Conservation (phyloP, 2,888 invertebrate genomes). For the Scaptomyza polygonia region DNA sequence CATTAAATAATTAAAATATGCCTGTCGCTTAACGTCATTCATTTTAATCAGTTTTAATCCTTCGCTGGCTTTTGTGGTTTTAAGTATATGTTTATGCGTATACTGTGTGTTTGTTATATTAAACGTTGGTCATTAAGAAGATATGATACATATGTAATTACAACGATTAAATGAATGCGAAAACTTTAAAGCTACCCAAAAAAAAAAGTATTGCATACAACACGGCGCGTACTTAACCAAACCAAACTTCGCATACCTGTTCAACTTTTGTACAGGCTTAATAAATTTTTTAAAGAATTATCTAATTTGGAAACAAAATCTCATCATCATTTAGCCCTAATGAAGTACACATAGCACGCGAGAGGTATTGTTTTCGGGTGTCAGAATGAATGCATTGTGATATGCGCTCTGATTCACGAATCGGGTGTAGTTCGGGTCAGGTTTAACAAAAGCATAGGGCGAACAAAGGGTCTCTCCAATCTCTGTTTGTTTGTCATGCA, state of each 20-base stretch:
- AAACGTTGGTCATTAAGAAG: conserved; percentile 64
- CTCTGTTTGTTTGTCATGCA: not conserved
- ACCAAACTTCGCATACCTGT: too few relatives aligned
- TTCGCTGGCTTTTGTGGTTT: conserved; percentile 54
- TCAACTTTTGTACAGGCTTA: too few relatives aligned
- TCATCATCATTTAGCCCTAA: not conserved
- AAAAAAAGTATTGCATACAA: not conserved
- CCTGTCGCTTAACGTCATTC: conserved; percentile 77
- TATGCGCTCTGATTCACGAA: conserved; percentile 24
- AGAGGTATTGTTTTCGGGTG: conserved; percentile 3
- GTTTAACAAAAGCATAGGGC: conserved; percentile 27
- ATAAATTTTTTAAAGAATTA: too few relatives aligned
- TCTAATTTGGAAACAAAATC: too few relatives aligned
- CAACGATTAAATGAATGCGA: conserved; percentile 42
- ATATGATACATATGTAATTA: conserved; percentile 50
- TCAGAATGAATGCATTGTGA: not conserved
- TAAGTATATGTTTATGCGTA: conserved; percentile 23
- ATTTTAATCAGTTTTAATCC: conserved; percentile 78
- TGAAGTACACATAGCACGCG: conserved; percentile 14
- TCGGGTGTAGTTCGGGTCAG: conserved; percentile 11
- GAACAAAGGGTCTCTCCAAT: conserved; percentile 35
- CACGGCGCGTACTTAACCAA: conserved; percentile 7
- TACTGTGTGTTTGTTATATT: conserved; percentile 42
- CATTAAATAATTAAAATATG: conserved; percentile 80
- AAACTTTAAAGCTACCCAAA: conserved; percentile 15